phyloP scores from a whole-genome alignment of 2,797 vertebrate genomes.

The Hydrolagus colliei region DNA sequence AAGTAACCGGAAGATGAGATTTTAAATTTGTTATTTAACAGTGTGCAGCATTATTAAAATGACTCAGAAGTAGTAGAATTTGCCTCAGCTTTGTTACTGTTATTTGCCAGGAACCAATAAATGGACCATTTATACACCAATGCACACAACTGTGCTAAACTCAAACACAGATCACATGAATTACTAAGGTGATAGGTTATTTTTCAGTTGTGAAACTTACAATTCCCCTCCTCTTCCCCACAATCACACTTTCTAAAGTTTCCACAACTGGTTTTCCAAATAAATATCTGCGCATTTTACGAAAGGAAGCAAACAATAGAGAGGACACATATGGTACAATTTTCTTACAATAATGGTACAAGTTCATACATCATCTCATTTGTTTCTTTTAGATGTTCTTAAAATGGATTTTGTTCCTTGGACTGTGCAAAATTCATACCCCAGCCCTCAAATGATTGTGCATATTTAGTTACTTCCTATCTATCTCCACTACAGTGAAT shows the following conservation, averaged over 20 bases:
- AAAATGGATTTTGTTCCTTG: neutral
- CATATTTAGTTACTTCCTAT: neutral
- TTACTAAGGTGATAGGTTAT: no score
- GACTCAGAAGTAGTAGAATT: neutral
- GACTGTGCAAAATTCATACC: neutral
- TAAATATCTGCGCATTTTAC: neutral
- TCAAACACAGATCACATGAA: neutral
- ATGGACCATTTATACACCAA: neutral
- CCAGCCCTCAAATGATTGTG: neutral
- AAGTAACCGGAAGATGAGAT: neutral
- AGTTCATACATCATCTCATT: neutral
- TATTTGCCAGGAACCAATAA: neutral
- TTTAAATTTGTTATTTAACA: neutral
- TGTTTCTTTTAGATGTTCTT: neutral
- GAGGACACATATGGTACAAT: neutral
- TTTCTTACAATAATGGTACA: neutral
- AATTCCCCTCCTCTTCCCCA: neutral
- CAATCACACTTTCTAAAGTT: neutral
- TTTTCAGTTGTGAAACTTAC: neutral
- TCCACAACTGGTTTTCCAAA: neutral
- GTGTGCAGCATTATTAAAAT: neutral
- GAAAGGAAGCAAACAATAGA: neutral
- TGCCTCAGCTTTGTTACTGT: neutral
- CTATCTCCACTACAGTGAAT: neutral
- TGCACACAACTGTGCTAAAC: neutral